A percentile compares a stretch with the other conserved stretches of the same genome.
Evolutionary conservation across 2,113 vertebrate genomes (phyloP).

Genomic region (Mormyrus iriodes): DNA sequence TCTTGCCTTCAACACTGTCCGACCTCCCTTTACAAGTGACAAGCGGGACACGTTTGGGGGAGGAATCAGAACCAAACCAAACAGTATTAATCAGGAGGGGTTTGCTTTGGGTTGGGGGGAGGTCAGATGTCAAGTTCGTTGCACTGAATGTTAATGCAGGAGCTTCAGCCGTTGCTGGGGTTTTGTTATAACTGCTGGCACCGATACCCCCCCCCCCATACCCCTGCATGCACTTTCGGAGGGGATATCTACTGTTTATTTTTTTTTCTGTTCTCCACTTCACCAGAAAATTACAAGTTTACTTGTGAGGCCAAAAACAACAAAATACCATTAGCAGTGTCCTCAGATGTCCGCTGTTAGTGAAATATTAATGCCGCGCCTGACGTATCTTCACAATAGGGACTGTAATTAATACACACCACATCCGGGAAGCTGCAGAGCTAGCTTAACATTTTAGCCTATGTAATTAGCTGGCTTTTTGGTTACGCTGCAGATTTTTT

Average conservation of each 20-base stretch:
- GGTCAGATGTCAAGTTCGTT: slow-evolving; percentile 40
- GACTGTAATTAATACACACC: slow-evolving; percentile 21
- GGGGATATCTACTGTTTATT: not conserved
- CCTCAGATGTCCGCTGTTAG: slow-evolving; percentile 2
- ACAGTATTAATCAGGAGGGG: slow-evolving; percentile 25
- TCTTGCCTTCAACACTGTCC: slow-evolving; percentile 41
- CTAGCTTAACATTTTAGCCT: slow-evolving; percentile 21
- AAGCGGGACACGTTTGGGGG: slow-evolving; percentile 52
- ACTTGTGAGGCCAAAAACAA: slow-evolving; percentile 7
- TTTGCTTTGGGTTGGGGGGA: not conserved
- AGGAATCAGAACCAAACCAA: slow-evolving; percentile 23
- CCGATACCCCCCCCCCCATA: not conserved
- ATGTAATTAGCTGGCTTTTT: slow-evolving; percentile 16
- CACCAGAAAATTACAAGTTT: not conserved
- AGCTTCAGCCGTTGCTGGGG: not conserved
- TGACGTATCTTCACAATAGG: slow-evolving; percentile 11
- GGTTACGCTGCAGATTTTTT: slow-evolving; percentile 13
- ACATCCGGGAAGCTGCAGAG: slow-evolving; percentile 22
- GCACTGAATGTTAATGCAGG: slow-evolving; percentile 45
- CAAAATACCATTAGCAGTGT: slow-evolving; percentile 15
- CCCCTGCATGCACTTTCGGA: not conserved
- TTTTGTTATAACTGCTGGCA: not conserved
- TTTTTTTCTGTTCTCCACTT: not conserved
- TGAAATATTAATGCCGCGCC: slow-evolving; percentile 24
- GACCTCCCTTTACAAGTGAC: slow-evolving; percentile 60